These are phyloP conservation scores for Melipona bicolor DNA, from an alignment of 2,888 invertebrate genomes.

Conservation along the genomic window DNA sequence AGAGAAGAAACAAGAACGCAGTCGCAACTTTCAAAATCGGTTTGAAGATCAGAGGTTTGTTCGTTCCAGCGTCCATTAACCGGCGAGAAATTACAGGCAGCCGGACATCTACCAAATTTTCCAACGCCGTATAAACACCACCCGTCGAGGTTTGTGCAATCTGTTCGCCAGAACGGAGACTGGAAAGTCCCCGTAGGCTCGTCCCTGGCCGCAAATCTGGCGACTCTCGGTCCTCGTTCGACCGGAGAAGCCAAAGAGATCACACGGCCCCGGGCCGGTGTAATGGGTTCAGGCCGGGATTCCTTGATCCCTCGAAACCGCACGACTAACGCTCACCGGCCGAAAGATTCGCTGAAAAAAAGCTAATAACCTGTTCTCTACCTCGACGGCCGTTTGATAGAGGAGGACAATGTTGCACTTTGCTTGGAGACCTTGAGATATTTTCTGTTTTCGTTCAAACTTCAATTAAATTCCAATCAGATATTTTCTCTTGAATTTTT, in stretches of 20 bases:
- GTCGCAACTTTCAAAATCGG: slow-evolving; percentile 4
- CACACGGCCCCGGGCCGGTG: not conserved
- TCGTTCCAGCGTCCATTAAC: slow-evolving; percentile 16
- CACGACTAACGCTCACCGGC: not conserved
- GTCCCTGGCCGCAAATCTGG: slow-evolving; percentile 48
- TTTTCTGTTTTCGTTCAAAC: no score
- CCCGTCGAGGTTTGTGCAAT: not conserved
- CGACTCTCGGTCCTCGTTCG: not conserved
- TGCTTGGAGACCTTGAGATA: no score
- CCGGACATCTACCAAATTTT: slow-evolving; percentile 23
- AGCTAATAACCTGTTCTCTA: not conserved
- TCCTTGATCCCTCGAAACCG: not conserved
- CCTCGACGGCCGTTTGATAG: not conserved
- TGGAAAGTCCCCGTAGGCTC: slow-evolving; percentile 24
- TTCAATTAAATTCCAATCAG: no score
- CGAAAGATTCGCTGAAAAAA: not conserved
- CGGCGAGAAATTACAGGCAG: slow-evolving; percentile 34
- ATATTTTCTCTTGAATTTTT: no score
- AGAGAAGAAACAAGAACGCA: not conserved
- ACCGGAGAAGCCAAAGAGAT: not conserved
- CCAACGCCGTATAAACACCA: slow-evolving; percentile 14
- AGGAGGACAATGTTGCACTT: not conserved
- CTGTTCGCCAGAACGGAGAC: not conserved
- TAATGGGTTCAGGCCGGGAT: not conserved
- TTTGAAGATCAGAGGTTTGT: not conserved